These are phyloP conservation scores for Agrilus mali DNA, from an alignment of 2,888 invertebrate genomes.

Conservation along the genomic window DNA sequence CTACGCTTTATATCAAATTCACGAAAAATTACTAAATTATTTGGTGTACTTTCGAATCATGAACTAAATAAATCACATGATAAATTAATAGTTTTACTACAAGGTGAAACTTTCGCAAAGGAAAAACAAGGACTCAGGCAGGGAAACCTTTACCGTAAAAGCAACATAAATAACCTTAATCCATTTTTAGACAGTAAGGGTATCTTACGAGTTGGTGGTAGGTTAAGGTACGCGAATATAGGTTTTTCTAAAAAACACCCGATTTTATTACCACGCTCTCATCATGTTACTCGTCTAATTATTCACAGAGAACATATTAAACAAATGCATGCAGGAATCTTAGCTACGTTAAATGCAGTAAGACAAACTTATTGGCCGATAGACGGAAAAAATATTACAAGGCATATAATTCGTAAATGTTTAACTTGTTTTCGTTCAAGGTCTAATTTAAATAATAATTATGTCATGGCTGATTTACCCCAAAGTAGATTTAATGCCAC, in stretches of 20 bases:
- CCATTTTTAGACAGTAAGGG: conserved; percentile 8
- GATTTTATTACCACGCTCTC: conserved; percentile 5
- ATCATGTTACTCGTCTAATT: conserved; percentile 2
- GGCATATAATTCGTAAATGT: conserved; percentile 7
- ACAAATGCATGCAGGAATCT: conserved; percentile 8
- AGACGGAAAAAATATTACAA: conserved; percentile 5
- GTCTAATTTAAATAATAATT: conserved; percentile 1
- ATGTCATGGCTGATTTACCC: conserved; percentile 20
- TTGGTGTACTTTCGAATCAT: too few species aligned
- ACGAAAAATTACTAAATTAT: too few species aligned
- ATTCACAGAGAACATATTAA: not conserved
- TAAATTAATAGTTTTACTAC: too few species aligned
- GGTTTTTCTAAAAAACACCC: conserved; percentile 6
- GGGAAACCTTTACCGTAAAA: too few species aligned
- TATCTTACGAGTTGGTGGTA: conserved; percentile 11
- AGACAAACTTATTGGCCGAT: conserved; percentile 8
- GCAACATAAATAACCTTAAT: too few species aligned
- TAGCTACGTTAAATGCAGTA: conserved; percentile 7
- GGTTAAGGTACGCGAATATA: conserved; percentile 4
- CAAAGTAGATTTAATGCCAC: conserved; percentile 11
- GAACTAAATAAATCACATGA: too few species aligned
- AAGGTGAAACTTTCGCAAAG: too few species aligned
- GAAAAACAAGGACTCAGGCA: too few species aligned
- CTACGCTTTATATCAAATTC: too few species aligned
- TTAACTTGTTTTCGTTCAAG: conserved; percentile 6